Evolutionary conservation across 2,113 vertebrate genomes (phyloP).

Genomic region (Phyllostomus hastatus): DNA sequence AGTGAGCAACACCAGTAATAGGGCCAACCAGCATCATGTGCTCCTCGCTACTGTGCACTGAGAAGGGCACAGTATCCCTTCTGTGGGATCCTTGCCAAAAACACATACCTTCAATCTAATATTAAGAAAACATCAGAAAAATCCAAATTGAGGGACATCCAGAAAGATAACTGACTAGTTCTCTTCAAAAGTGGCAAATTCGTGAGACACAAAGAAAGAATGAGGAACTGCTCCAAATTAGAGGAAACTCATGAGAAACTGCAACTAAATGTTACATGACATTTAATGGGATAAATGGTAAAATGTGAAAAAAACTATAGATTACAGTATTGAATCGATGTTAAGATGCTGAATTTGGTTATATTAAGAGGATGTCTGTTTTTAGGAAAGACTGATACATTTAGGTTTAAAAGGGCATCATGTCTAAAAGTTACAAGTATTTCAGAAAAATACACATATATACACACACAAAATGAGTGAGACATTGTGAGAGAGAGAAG

Average conservation of each 20-base stretch:
- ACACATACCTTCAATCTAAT: conserved; percentile 6
- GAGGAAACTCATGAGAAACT: background rate
- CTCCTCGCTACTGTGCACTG: background rate
- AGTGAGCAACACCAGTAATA: background rate
- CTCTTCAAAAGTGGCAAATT: background rate
- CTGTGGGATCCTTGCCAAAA: background rate
- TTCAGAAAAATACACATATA: background rate
- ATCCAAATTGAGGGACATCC: background rate
- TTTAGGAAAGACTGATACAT: conserved; percentile 7
- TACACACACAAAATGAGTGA: background rate
- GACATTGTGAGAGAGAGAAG: background rate
- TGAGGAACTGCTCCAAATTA: background rate
- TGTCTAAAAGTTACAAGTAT: conserved; percentile 1
- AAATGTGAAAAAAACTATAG: background rate
- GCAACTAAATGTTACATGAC: background rate
- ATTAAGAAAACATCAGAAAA: background rate
- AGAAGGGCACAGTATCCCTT: background rate
- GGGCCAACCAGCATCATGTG: background rate
- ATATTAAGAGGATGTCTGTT: background rate
- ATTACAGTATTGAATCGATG: background rate
- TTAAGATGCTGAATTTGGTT: background rate
- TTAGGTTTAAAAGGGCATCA: background rate
- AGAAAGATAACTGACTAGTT: background rate
- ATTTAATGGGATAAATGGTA: background rate
- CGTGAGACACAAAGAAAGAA: background rate